Base-by-base conservation (phyloP, 2,888 invertebrate species). In the Phengaris alcon region DNA sequence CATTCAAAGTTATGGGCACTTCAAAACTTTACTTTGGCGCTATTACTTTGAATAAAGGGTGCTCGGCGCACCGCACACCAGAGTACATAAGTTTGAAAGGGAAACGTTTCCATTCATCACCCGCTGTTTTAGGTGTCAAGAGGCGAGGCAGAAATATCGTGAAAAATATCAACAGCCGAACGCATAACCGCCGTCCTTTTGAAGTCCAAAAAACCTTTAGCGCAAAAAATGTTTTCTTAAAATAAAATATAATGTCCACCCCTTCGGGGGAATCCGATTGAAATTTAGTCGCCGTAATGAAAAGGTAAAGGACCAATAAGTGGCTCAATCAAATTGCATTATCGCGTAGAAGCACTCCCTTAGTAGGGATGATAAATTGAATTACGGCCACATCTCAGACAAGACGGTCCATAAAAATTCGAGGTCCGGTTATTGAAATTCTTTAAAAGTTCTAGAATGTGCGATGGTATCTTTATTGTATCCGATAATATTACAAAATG, bases 271-370 rank as follows among this genome's bases (percentile, higher is more conserved):
- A 75, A 78, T 82, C 79, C 80, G 78, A 86, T 87, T 83, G 84
- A 86, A 87, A 86, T 84, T 86, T 85, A 82, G 84, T 82, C 82
- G 81, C 77, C 76, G 82, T 88, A 90, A 90, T 91, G 88, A 88
- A 90, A 89, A 86, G 87, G 88, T 88, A 90, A 91, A 90, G 87
- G 85, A 85, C 86, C 89, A 89, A 88, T 93, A 90, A 93, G 90
- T 87, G 88, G 89, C 88, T 87, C 87, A 85, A 89, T 90, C 87
- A 89, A 89, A 91, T 91, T 87, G 90, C 86, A 90, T 91, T 93
- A 92, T 88, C 88, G 85, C 87, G 84, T 80, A 79, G 83, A 79
- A 82, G 83, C 85, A 83, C 82, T 86, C 87, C 85, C 83, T 64
- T 82, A 76, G 80, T 79, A 82, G 87, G 85, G 87, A 84, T 85